These are phyloP conservation scores for Xanthorhoe designata DNA, from an alignment of 2,888 invertebrate species.

Conservation along the genomic window DNA sequence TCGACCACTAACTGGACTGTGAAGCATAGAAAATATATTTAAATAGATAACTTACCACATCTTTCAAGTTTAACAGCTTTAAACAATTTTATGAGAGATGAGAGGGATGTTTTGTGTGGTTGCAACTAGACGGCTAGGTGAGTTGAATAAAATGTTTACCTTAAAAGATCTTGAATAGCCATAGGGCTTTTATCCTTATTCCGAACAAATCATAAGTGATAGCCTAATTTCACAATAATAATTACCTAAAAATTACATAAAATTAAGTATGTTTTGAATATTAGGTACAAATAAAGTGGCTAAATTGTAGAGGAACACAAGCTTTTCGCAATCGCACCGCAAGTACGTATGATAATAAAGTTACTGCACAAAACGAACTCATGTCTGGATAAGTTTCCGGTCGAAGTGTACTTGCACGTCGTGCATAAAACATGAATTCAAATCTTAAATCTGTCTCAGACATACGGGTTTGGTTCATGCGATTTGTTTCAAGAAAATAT, in stretches of 20 bases:
- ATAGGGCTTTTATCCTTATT: too few relatives aligned
- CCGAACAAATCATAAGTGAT: too few relatives aligned
- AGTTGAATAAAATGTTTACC: too few relatives aligned
- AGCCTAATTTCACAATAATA: too few relatives aligned
- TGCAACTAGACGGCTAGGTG: neutral
- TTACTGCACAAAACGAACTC: slow-evolving; percentile 40
- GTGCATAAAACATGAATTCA: slow-evolving; percentile 48
- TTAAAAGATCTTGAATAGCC: too few relatives aligned
- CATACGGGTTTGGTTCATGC: slow-evolving; percentile 32
- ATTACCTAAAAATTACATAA: too few relatives aligned
- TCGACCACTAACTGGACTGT: slow-evolving; percentile 39
- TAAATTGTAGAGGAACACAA: neutral
- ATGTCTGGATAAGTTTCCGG: slow-evolving; percentile 41
- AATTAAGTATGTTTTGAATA: too few relatives aligned
- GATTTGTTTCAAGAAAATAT: slow-evolving; percentile 16
- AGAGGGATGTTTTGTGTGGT: neutral
- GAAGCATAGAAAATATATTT: slow-evolving; percentile 22
- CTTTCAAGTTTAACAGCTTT: slow-evolving; percentile 4
- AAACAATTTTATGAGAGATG: neutral
- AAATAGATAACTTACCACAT: slow-evolving; percentile 6
- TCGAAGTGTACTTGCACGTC: slow-evolving; percentile 42
- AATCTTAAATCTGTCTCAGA: slow-evolving; percentile 44
- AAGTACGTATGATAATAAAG: slow-evolving; percentile 37
- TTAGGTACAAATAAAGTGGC: too few relatives aligned
- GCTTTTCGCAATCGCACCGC: slow-evolving; percentile 4